phyloP scores from a whole-genome alignment of 2,888 invertebrate genomes.

The Drosophila robusta region DNA sequence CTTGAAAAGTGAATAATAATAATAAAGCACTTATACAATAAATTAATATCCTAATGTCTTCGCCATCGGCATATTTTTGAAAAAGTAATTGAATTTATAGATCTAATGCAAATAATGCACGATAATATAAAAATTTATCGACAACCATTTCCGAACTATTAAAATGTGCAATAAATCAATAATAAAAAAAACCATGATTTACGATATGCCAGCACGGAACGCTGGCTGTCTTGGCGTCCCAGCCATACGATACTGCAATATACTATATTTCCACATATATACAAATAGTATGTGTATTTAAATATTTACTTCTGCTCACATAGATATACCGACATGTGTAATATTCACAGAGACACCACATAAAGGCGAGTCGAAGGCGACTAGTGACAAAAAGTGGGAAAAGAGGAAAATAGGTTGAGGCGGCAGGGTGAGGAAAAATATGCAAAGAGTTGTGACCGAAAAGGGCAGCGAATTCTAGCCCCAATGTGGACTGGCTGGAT shows the following conservation, averaged over 20 bases:
- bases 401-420: background rate
- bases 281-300: background rate
- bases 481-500: slow-evolving; percentile 14
- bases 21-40: background rate
- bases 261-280: background rate
- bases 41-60: background rate
- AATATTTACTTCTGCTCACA: background rate
- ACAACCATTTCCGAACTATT: slow-evolving; percentile 63
- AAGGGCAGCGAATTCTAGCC: slow-evolving; percentile 8
- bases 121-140: slow-evolving; percentile 51
- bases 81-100: slow-evolving; percentile 43
- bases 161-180: slow-evolving; percentile 62
- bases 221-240: background rate
- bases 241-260: slow-evolving; percentile 28
- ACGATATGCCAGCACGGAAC: slow-evolving; percentile 38
- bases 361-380: slow-evolving; percentile 37
- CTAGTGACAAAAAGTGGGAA: slow-evolving; percentile 14
- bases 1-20: no score
- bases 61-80: background rate
- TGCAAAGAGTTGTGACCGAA: slow-evolving; percentile 38
- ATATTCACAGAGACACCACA: slow-evolving; percentile 32
- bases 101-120: slow-evolving; percentile 37
- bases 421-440: slow-evolving; percentile 15
- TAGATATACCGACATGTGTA: slow-evolving; percentile 19
- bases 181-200: slow-evolving; percentile 51